Percentiles rank a stretch among this genome's conserved stretches.
Evolutionary conservation across 2,888 invertebrate genomes (phyloP).

Genomic region (Thyatira batis): DNA sequence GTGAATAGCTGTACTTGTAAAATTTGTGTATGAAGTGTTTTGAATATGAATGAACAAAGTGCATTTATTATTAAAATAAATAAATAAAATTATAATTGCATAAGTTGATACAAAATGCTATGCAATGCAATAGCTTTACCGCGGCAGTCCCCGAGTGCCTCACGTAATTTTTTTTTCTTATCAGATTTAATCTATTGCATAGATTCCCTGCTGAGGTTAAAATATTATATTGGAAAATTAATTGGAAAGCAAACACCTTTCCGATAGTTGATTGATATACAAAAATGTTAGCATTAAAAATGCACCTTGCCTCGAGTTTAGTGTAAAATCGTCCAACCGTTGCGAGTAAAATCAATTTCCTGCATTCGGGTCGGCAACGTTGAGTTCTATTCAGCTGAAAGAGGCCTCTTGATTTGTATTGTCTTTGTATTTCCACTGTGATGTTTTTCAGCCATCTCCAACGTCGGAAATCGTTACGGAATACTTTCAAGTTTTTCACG

Average conservation of each 20-base stretch:
- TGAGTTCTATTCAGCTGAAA: slow-evolving; percentile 4
- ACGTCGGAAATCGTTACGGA: not conserved
- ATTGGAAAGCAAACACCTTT: slow-evolving; percentile 2
- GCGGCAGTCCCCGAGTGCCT: too few relatives aligned
- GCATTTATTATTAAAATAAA: too few relatives aligned
- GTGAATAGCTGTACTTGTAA: too few relatives aligned
- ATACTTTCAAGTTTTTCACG: not conserved
- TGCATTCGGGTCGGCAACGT: slow-evolving; percentile 11
- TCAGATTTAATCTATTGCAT: too few relatives aligned
- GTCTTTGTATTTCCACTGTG: slow-evolving; percentile 2
- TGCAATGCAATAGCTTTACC: too few relatives aligned
- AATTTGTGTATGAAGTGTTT: too few relatives aligned
- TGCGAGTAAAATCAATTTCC: slow-evolving; percentile 23
- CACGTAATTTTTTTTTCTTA: too few relatives aligned
- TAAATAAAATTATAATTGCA: too few relatives aligned
- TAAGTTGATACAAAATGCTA: too few relatives aligned
- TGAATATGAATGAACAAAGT: too few relatives aligned
- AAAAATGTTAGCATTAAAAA: slow-evolving; percentile 12
- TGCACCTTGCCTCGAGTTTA: slow-evolving; percentile 14
- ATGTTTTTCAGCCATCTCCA: not conserved
- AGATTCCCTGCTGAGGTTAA: too few relatives aligned
- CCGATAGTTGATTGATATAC: too few relatives aligned
- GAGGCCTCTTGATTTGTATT: not conserved
- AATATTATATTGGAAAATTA: not conserved
- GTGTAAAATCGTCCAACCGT: slow-evolving; percentile 12